Evolutionary conservation across 1,140 invertebrate species (phyloP).

Genomic region (Trachymyrmex cornetzi): DNA sequence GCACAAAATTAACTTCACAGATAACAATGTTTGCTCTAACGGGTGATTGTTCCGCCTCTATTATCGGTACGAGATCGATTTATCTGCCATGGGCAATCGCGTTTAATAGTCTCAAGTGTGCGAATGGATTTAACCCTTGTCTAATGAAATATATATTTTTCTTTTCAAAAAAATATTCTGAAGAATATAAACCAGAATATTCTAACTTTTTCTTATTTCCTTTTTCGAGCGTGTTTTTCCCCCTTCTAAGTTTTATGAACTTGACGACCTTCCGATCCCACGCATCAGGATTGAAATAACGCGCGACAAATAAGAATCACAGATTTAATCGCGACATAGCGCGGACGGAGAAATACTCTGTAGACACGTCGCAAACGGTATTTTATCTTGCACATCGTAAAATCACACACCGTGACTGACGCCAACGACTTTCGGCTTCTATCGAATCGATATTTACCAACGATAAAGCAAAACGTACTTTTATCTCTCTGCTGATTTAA

Average conservation of each 20-base stretch:
- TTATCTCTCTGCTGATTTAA: background rate
- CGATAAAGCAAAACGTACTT: constrained; percentile 20
- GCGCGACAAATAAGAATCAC: constrained; percentile 26
- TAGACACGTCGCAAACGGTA: background rate
- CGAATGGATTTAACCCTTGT: background rate
- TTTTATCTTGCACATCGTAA: constrained; percentile 38
- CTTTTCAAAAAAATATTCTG: too few species aligned
- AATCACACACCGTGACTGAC: background rate
- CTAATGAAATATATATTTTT: too few species aligned
- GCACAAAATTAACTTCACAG: background rate
- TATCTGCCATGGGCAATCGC: background rate
- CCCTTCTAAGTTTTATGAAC: constrained; percentile 30
- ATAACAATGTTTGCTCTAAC: constrained; percentile 27
- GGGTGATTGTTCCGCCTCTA: constrained; percentile 3
- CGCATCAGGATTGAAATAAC: constrained; percentile 16
- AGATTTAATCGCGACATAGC: background rate
- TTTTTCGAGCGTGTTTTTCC: background rate
- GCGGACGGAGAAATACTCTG: constrained; percentile 6
- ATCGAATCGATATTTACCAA: constrained; percentile 19
- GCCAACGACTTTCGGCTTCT: constrained; percentile 22
- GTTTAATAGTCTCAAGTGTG: background rate
- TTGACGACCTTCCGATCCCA: constrained; percentile 35
- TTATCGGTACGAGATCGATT: constrained; percentile 14
- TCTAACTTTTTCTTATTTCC: background rate
- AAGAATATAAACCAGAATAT: background rate